Evolutionary conservation across 2,797 vertebrate species (phyloP), one percentile per base, ranked within the genome.

Genomic region (Novumbra hubbsi): DNA sequence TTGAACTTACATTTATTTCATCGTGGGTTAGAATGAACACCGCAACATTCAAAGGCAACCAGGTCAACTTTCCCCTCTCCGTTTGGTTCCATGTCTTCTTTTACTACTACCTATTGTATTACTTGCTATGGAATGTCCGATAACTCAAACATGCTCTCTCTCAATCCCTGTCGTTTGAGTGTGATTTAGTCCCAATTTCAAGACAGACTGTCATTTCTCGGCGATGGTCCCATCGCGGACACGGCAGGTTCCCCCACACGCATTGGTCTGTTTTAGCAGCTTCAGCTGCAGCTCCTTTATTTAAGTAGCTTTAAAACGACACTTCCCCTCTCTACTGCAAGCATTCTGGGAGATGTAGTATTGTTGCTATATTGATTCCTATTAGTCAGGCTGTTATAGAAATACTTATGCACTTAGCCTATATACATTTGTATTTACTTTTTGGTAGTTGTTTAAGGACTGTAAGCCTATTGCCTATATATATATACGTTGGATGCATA

Each of bases 51-150:
- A 88, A 82, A 92, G 89, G 90, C 93, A 87, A 87, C 80, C 88
- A 86, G 94, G 92, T 94, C 94, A 94, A 94, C 93, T 95, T 94
- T 85, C 89, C 76, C 77, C 83, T 87, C 74, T 86, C 75, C 78
- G 73, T 66, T 69, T 50, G 63, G 75, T 79, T 86, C 84, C 86
- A 82, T 86, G 73, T 32, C 67, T 62, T 70, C 32, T 5, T 55
- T 32, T 62, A n/a, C 52, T 49, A 71, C 66, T 63, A 68, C 27
- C 34, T 63, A 68, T 74, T 73, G 45, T 28, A 16, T 16, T 69
- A 62, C 49, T 70, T 45, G 62, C 9, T 21, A 74, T 41, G 74
- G 62, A 78, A 73, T 78, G 83, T 87, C 80, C 87, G 84, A 86
- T 89, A 78, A 75, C 78, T 78, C 38, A 68, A 74, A 72, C 67